These are phyloP conservation scores for Melanotaenia parkinsoni DNA, from an alignment of 2,797 vertebrate species.

Conservation along the genomic window DNA sequence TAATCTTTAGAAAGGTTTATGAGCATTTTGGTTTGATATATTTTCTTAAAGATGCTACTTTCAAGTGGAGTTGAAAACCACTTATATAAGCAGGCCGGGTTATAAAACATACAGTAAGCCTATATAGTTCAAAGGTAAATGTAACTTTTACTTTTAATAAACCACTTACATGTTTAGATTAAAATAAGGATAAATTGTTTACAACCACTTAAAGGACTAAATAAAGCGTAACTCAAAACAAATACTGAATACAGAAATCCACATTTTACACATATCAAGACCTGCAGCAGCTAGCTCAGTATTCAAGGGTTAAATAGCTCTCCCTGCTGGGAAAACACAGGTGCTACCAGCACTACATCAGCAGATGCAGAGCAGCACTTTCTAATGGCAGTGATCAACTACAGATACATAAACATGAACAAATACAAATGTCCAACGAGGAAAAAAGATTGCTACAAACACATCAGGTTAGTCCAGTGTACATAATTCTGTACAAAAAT, in stretches of 20 bases:
- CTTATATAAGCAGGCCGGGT: conserved; percentile 35
- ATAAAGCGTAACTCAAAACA: conserved; percentile 53
- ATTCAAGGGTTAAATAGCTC: conserved; percentile 54
- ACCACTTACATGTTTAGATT: conserved; percentile 32
- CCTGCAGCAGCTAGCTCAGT: conserved; percentile 55
- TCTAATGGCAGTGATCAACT: conserved; percentile 80
- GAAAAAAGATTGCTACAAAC: conserved; percentile 56
- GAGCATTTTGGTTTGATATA: conserved; percentile 2
- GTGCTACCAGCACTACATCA: conserved; percentile 53
- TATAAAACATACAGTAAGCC: conserved; percentile 20
- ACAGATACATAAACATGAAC: conserved; percentile 39
- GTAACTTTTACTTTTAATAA: conserved; percentile 32
- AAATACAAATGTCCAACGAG: conserved; percentile 47
- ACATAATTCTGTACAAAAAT: conserved; percentile 63
- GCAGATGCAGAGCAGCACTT: conserved; percentile 42
- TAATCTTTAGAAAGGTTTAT: conserved; percentile 20
- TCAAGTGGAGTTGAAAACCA: conserved; percentile 30
- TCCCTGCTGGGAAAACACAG: conserved; percentile 66
- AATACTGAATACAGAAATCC: conserved; percentile 36
- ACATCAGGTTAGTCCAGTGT: conserved; percentile 75
- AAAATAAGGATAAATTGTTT: conserved; percentile 33
- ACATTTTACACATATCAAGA: conserved; percentile 29
- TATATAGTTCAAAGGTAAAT: conserved; percentile 29
- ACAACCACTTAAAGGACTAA: conserved; percentile 43
- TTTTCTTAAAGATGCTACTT: conserved; percentile 21